phyloP scores from a whole-genome alignment of 2,113 vertebrate genomes.

The Ondatra zibethicus region DNA sequence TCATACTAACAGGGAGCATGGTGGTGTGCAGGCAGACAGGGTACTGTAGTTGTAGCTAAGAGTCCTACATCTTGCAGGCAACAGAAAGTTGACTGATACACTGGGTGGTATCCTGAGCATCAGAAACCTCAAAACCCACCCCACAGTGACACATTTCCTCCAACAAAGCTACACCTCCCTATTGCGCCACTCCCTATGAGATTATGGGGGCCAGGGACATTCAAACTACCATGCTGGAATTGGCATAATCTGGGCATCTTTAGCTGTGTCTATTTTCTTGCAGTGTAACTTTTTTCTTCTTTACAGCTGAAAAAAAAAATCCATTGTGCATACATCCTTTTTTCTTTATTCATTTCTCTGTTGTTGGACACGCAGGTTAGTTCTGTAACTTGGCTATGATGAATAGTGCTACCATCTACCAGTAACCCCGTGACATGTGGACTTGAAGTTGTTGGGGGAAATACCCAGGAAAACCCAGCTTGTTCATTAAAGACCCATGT shows the following conservation, averaged over 20 bases:
- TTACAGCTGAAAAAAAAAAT: neutral
- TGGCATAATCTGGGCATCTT: neutral
- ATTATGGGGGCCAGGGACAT: too few species aligned
- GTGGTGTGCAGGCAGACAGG: too few species aligned
- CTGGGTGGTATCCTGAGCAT: too few species aligned
- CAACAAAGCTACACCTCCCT: too few species aligned
- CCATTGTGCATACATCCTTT: neutral
- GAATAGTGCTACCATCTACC: neutral
- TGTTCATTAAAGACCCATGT: neutral
- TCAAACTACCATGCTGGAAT: too few species aligned
- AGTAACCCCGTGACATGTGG: neutral
- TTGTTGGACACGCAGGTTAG: neutral
- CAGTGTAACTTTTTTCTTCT: neutral
- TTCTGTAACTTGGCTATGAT: neutral
- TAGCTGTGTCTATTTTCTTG: neutral
- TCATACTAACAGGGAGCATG: too few species aligned
- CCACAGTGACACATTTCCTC: too few species aligned
- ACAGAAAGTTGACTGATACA: too few species aligned
- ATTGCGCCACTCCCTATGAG: too few species aligned
- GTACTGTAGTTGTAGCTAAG: too few species aligned
- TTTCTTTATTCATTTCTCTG: neutral
- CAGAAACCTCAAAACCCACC: too few species aligned
- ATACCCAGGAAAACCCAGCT: neutral
- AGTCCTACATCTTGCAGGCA: too few species aligned
- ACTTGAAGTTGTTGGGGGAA: neutral